Conservation (phyloP, 2,888 invertebrate species). For the Drosophila greeni region DNA sequence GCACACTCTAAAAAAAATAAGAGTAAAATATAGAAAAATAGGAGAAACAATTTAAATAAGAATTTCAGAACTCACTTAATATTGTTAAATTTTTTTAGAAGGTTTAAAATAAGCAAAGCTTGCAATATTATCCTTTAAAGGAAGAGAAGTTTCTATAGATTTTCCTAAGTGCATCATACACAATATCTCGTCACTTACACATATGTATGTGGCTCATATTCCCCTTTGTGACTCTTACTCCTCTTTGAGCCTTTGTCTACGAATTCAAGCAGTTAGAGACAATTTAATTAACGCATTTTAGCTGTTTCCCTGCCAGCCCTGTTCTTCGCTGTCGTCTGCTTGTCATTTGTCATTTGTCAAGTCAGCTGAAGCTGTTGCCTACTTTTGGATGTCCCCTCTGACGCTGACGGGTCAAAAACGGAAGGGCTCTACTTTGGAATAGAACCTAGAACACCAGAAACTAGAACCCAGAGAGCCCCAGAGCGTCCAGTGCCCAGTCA, state of each 20-base stretch:
- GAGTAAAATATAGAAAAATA: not conserved
- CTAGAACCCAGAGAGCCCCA: not conserved
- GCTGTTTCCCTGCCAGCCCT: constrained; percentile 29
- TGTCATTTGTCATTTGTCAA: constrained; percentile 56
- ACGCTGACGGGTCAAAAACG: constrained; percentile 9
- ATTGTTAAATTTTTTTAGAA: not conserved
- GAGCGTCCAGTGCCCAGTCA: not conserved
- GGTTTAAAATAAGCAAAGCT: not conserved
- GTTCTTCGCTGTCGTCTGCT: constrained; percentile 27
- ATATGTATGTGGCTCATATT: constrained; percentile 16
- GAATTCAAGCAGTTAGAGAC: constrained; percentile 60
- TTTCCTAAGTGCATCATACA: constrained; percentile 6
- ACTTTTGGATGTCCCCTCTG: constrained; percentile 37
- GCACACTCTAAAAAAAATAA: constrained; percentile 3
- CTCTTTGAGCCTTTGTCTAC: constrained; percentile 47
- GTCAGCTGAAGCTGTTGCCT: constrained; percentile 37
- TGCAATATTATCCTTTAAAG: not conserved
- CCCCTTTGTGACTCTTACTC: constrained; percentile 23
- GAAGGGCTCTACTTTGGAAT: constrained; percentile 13
- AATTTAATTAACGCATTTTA: constrained; percentile 71
- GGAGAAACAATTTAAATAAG: no score
- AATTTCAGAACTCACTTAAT: no score
- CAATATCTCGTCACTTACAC: not conserved
- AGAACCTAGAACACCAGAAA: not conserved
- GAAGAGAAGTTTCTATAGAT: not conserved